Base-by-base conservation (phyloP, 2,888 invertebrate genomes). In the Plagodis dolabraria region DNA sequence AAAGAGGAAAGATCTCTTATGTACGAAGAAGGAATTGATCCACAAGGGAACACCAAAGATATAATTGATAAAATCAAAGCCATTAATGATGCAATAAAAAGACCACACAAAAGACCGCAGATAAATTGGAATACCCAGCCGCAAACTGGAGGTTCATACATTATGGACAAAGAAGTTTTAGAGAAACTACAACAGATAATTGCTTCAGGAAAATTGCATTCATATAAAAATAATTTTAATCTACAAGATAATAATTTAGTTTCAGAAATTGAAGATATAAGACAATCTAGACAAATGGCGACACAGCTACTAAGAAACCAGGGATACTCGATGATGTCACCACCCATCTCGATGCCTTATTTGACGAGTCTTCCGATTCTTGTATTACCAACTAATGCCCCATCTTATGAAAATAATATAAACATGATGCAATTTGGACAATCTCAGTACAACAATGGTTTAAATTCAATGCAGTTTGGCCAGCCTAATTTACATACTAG, bases 31-130 rank as follows among this genome's bases (percentile, higher is more conserved):
- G 74, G 75, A 22, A 63, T 74, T 34, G 71, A 80, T 49, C 60
- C 69, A n/a, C 71, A 75, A 62, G 75, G 72, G 4, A 74, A 68
- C 38, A 82, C 85, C 6, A 77, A 72, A 76, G 90, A 93, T 38
- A 94, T 94, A 56, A 74, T 94, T 35, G 88, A 93, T 43, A 94
- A 94, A 82, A 94, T 94, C 62, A 90, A 88, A 70, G 83, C 86
- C 59, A 86, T 94, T 5, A 94, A 94, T 70, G 85, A 89, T 47
- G 86, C 87, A 22, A 66, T 92, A 5, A 75, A 87, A 74, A 83
- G 92, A 83, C 79, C 88, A 44, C 70, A 74, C 33, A 80, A 74
- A 63, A 76, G 78, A 62, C 79, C 77, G 55, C 82, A 81, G 58
- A 69, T 77, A 0, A 81, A 80, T 51, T 83, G 78, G 69, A 84